Evolutionary conservation across 2,888 invertebrate genomes (phyloP).

Genomic region (Dysmachus trigonus): DNA sequence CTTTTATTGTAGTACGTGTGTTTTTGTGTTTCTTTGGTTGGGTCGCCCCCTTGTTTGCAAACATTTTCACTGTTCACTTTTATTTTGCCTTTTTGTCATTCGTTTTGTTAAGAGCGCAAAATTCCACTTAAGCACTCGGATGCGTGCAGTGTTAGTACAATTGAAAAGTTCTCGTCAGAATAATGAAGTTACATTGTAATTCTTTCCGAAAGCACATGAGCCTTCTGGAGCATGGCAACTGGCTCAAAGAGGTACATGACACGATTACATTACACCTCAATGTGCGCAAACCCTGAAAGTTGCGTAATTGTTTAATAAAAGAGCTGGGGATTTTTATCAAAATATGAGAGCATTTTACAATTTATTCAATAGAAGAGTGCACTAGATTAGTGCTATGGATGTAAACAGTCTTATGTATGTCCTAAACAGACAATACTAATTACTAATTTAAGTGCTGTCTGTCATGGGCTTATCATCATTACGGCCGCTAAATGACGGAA

Average conservation of each 20-base stretch:
- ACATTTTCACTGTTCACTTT: not conserved
- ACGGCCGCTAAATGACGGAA: too few species aligned
- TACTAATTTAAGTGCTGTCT: too few species aligned
- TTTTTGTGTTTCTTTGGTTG: not conserved
- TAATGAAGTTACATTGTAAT: not conserved
- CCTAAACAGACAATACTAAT: too few species aligned
- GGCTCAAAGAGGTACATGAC: not conserved
- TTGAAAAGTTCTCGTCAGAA: not conserved
- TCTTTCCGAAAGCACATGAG: not conserved
- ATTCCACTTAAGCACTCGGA: not conserved
- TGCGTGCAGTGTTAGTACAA: not conserved
- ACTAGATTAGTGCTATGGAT: too few species aligned
- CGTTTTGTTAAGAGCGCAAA: not conserved
- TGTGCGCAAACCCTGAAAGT: not conserved
- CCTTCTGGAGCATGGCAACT: not conserved
- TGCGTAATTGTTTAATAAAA: not conserved
- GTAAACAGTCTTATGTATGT: too few species aligned
- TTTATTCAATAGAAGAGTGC: too few species aligned
- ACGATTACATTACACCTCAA: not conserved
- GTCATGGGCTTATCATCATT: too few species aligned
- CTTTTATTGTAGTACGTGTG: not conserved
- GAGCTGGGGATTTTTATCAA: too few species aligned
- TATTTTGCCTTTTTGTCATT: not conserved
- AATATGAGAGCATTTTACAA: too few species aligned
- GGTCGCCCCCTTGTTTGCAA: not conserved